Percentiles rank a stretch among this genome's conserved stretches.
phyloP scores from a whole-genome alignment of 2,888 invertebrate genomes.

The Lepidochrysops patricia region DNA sequence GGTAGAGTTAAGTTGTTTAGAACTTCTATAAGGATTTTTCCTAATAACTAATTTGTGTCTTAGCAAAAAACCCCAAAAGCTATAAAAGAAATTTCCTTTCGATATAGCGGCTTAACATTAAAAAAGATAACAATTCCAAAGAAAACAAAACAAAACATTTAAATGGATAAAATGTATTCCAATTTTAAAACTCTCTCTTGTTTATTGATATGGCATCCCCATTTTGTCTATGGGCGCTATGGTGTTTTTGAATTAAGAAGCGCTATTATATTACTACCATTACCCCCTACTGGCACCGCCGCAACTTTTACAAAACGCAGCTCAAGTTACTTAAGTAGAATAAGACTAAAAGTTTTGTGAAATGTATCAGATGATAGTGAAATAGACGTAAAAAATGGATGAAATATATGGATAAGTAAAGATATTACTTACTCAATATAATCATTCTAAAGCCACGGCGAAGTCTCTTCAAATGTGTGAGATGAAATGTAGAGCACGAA shows the following conservation, averaged over 20 bases:
- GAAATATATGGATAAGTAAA: too few relatives aligned
- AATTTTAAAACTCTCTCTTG: neutral
- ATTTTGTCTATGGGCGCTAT: neutral
- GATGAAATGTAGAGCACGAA: too few relatives aligned
- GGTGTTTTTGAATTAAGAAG: neutral
- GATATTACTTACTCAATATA: too few relatives aligned
- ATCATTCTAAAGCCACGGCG: too few relatives aligned
- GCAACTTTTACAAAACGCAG: neutral
- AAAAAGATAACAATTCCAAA: neutral
- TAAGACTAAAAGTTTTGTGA: neutral
- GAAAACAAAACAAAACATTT: neutral
- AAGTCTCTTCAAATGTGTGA: too few relatives aligned
- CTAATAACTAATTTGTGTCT: too few relatives aligned
- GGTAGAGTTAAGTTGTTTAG: too few relatives aligned
- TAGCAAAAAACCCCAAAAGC: too few relatives aligned
- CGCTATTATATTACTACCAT: conserved; percentile 6
- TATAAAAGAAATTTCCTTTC: too few relatives aligned
- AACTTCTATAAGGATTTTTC: too few relatives aligned
- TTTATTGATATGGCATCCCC: conserved; percentile 5
- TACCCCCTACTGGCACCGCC: conserved; percentile 2
- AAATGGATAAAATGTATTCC: conserved; percentile 2
- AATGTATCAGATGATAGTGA: neutral
- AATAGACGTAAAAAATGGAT: too few relatives aligned
- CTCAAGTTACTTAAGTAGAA: neutral
- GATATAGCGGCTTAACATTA: neutral